Evolutionary conservation across 2,113 vertebrate genomes (phyloP).

Genomic region (Engystomops pustulosus): DNA sequence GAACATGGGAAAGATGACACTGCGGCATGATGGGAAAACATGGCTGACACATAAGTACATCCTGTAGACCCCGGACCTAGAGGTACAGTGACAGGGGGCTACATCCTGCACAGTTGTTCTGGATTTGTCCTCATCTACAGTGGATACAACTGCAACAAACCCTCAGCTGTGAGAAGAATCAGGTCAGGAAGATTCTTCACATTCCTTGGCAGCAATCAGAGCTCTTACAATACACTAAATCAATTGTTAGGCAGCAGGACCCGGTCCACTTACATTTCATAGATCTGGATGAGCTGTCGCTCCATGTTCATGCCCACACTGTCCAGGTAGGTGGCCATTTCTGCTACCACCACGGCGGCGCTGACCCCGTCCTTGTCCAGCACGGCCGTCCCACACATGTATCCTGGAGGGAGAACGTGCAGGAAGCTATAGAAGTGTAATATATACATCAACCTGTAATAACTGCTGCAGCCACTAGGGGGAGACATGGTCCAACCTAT

Average conservation of each 20-base stretch:
- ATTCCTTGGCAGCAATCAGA: too few species aligned
- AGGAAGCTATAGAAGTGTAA: background rate
- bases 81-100: too few species aligned
- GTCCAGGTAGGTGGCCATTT: conserved; percentile 88
- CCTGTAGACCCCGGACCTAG: too few species aligned
- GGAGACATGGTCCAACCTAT: background rate
- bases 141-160: too few species aligned
- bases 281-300: conserved; percentile 83
- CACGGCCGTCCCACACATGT: conserved; percentile 87
- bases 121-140: too few species aligned
- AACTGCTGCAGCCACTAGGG: background rate
- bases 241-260: too few species aligned
- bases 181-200: too few species aligned
- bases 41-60: background rate
- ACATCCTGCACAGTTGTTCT: too few species aligned
- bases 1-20: background rate
- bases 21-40: background rate
- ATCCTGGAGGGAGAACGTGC: conserved; percentile 74
- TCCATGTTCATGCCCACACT: conserved; percentile 74
- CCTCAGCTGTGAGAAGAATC: too few species aligned
- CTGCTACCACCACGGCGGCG: conserved; percentile 85
- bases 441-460: too few species aligned
- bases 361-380: conserved; percentile 96
- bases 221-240: too few species aligned
- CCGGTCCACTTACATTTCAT: conserved; percentile 77